Evolutionary conservation across 1,140 invertebrate genomes (phyloP), one percentile per base, ranked within the genome.

Genomic region (Polypedilum vanderplanki): DNA sequence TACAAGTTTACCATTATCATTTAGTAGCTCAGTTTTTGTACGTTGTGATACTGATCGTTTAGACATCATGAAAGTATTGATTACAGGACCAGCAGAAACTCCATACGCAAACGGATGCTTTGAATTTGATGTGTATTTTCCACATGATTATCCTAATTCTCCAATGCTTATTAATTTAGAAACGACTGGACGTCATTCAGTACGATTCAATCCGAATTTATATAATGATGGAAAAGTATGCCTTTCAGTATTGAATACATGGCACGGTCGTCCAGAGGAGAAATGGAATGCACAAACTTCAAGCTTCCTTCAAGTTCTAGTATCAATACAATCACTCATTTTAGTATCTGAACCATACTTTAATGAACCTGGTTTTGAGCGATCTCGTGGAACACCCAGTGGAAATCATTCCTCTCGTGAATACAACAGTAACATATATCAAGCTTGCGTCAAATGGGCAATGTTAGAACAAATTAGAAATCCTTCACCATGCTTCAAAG

Each of bases 161-260:
- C 90, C 90, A 8, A 91, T 93, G 90, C 86, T 93, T 78, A 94
- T 97, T 78, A 97, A 97, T 85, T 85, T 98, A 79, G 92, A 96
- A 85, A 98, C 96, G 10, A 98, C 95, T 2, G 96, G 96, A 33
- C 91, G 94, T 75, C 93, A 95, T 79, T 91, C 93, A 0, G 93
- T 98, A 77, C 88, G 96, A 77, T 98, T 98, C 82, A 98, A 98
- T 86, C 96, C 96, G 24, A 98, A 98, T 88, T 86, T 98, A 22
- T 98, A 98, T 84, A 95, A 96, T 85, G 95, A 98, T 85, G 96
- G 96, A 74, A 97, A 97, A 87, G 96, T 98, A 74, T 98, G 96
- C 83, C 89, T 98, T 78, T 97, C 94, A 78, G 93, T 98, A 76
- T 85, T 98, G 22, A 98, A 98, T 82, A 98, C 97, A 0, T 98